Conservation (phyloP, 1,140 invertebrate species). For the Drosophila takahashii region DNA sequence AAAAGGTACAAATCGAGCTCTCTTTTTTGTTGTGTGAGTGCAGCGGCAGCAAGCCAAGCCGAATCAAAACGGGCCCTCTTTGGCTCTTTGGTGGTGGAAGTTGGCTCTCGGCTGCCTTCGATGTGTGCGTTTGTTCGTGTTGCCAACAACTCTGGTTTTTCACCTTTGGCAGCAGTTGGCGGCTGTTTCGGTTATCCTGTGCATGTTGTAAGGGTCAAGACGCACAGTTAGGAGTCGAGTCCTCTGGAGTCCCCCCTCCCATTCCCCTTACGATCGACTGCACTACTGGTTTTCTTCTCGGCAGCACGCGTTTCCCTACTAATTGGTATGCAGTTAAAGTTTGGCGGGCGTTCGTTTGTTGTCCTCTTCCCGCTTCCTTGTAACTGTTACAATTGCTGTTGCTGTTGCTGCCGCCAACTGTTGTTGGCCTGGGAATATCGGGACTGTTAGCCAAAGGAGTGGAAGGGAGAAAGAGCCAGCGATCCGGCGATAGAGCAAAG, state of each 20-base stretch:
- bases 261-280: neutral
- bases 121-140: slow-evolving; percentile 36
- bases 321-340: slow-evolving; percentile 80
- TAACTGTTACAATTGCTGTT: slow-evolving; percentile 66
- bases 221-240: slow-evolving; percentile 70
- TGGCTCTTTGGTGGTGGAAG: slow-evolving; percentile 35
- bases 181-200: slow-evolving; percentile 63
- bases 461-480: neutral
- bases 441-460: too few relatives aligned
- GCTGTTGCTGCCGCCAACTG: slow-evolving; percentile 49
- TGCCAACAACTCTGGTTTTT: slow-evolving; percentile 82
- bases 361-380: slow-evolving; percentile 52
- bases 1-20: slow-evolving; percentile 69
- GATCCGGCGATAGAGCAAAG: slow-evolving; percentile 1
- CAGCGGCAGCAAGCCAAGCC: slow-evolving; percentile 60
- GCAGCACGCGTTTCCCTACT: slow-evolving; percentile 81
- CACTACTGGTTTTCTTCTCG: slow-evolving; percentile 55
- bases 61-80: slow-evolving; percentile 77
- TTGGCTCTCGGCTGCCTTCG: slow-evolving; percentile 18
- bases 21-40: slow-evolving; percentile 26
- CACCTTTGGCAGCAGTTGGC: slow-evolving; percentile 82
- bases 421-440: slow-evolving; percentile 29
- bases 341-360: slow-evolving; percentile 73
- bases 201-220: slow-evolving; percentile 80
- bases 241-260: neutral